Conservation (phyloP, 2,113 vertebrate species). For the Egretta garzetta region DNA sequence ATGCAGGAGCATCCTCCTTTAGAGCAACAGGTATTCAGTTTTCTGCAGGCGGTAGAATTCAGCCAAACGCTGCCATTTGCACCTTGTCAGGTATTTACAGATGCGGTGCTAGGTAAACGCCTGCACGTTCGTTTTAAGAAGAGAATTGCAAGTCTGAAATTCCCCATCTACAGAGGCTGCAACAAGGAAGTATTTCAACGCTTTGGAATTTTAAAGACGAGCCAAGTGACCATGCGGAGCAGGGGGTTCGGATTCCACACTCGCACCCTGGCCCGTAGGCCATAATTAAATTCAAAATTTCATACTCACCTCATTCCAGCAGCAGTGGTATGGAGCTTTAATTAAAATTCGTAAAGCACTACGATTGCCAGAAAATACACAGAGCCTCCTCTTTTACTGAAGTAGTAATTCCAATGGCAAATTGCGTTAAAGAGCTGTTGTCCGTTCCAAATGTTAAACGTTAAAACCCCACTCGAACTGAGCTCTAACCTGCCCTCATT, state of each 20-base stretch:
- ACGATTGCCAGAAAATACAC: background rate
- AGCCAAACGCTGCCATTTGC: background rate
- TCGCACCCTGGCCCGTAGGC: background rate
- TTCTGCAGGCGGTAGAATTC: accelerated
- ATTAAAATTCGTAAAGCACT: background rate
- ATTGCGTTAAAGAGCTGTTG: background rate
- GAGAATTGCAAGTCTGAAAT: background rate
- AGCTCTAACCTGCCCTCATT: background rate
- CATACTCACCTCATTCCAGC: background rate
- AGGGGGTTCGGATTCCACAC: background rate
- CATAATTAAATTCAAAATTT: background rate
- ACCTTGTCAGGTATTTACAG: background rate
- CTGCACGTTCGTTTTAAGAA: background rate
- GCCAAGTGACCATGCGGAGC: background rate
- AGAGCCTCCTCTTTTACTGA: background rate
- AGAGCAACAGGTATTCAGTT: background rate
- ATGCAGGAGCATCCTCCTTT: no score
- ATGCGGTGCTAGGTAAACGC: background rate
- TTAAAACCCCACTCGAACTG: background rate
- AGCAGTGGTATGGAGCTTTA: background rate
- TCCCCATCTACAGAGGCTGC: background rate
- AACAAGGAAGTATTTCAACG: background rate
- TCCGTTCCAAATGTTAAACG: background rate
- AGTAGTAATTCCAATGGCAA: background rate
- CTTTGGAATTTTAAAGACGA: background rate